Base-by-base conservation (phyloP, 2,797 vertebrate genomes). In the Mareca penelope region DNA sequence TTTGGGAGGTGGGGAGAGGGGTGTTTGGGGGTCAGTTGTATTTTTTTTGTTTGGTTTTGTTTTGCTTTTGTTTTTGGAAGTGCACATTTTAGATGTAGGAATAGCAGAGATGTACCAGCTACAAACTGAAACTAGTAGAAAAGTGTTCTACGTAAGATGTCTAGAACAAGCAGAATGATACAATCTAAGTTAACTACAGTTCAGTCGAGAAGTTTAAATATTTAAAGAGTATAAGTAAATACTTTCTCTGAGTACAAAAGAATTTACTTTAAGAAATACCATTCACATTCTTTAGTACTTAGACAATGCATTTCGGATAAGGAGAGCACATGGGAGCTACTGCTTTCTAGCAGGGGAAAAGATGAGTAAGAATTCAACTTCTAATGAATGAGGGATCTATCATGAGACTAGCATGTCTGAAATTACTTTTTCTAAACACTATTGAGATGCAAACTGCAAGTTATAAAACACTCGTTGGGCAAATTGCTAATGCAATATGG, bases 181-280 rank as follows among this genome's bases (percentile, higher is more conserved):
- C 17, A 37, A 79, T 13, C 37, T 0, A 0, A 76, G 31, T 35
- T 53, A 76, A 60, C 22, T n/a, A 73, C 21, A 88, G 56, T n/a
- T 81, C 72, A 72, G 23, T 15, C 40, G 6, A 55, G 48, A 75
- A 63, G 44, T 56, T 89, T 68, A 88, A 85, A 57, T 72, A 81
- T 53, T 93, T 69, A 42, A 79, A 65, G 46, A 85, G 29, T 19
- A 9, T 23, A 85, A 68, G 46, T 31, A 92, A 91, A 81, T 73
- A 77, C 52, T 15, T 80, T 29, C 42, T 77, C 79, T 2, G 9
- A 69, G 56, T 33, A 83, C 33, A 56, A 59, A 80, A 88, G 21
- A 78, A 94, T 76, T 94, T 64, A 75, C 53, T 90, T 80, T 15
- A 78, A 89, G 46, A 94, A 92, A 88, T 59, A 86, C 33, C 35